A percentile compares a stretch with the other conserved stretches of the same genome.
These are phyloP conservation scores for Acipenser ruthenus DNA, from an alignment of 2,797 vertebrate species.

Conservation along the genomic window DNA sequence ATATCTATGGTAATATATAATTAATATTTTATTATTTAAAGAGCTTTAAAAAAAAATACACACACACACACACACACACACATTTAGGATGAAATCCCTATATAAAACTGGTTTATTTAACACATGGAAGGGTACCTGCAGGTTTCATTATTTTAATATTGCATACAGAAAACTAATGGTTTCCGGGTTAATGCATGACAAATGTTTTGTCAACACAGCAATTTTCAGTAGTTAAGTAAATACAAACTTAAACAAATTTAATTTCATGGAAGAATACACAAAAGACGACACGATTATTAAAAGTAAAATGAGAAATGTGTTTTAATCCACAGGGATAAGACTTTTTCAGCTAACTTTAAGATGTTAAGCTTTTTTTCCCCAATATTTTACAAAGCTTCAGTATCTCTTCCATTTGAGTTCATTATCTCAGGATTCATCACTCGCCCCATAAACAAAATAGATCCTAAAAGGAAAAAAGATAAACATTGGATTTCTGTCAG, in stretches of 20 bases:
- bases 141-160: slow-evolving; percentile 17
- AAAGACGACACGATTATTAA: slow-evolving; percentile 26
- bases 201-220: slow-evolving; percentile 48
- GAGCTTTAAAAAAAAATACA: no score
- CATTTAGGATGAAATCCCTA: no score
- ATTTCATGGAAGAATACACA: slow-evolving; percentile 72
- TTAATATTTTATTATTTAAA: no score
- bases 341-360: neutral
- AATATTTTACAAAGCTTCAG: slow-evolving; percentile 33
- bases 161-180: slow-evolving; percentile 10
- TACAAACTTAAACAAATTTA: slow-evolving; percentile 62
- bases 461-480: no score
- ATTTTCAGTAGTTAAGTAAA: slow-evolving; percentile 59
- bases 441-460: no score
- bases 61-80: no score
- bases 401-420: slow-evolving; percentile 31
- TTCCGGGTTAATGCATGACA: slow-evolving; percentile 10
- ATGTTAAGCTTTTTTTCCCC: neutral
- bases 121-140: slow-evolving; percentile 7
- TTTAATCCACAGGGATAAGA: neutral
- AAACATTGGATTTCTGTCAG: no score
- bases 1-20: no score
- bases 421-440: slow-evolving; percentile 25
- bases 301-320: neutral
- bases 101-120: no score